Conservation (phyloP, 2,113 vertebrate species). For the Zingel zingel region DNA sequence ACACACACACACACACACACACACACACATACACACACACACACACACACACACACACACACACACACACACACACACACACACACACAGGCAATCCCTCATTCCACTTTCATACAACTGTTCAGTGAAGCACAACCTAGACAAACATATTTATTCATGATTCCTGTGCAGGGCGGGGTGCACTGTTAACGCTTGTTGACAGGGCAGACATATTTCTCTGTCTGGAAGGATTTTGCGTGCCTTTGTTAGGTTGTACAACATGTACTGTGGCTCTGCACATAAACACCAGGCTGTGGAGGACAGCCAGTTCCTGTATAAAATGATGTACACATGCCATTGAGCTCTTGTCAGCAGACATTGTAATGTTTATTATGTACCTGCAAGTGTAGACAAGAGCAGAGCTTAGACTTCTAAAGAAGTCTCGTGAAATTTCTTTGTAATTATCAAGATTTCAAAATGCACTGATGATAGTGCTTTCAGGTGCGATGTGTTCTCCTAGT, state of each 20-base stretch:
- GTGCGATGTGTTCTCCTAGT: neutral
- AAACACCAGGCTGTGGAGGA: slow-evolving; percentile 8
- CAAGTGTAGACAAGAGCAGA: slow-evolving; percentile 24
- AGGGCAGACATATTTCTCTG: slow-evolving; percentile 61
- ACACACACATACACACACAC: neutral
- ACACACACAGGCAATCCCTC: slow-evolving; percentile 37
- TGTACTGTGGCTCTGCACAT: slow-evolving; percentile 29
- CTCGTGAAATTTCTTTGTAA: slow-evolving; percentile 26
- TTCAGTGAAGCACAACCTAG: slow-evolving; percentile 62
- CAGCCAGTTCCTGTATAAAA: slow-evolving; percentile 12
- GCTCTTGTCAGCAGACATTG: slow-evolving; percentile 13
- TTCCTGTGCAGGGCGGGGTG: slow-evolving; percentile 56
- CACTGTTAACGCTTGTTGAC: slow-evolving; percentile 61
- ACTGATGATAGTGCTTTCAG: slow-evolving; percentile 24
- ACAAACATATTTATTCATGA: slow-evolving; percentile 76
- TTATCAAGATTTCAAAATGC: slow-evolving; percentile 31
- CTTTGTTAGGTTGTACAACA: slow-evolving; percentile 38
- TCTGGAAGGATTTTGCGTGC: slow-evolving; percentile 61
- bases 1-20: neutral
- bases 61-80: slow-evolving; percentile 19
- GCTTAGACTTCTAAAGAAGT: slow-evolving; percentile 9
- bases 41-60: slow-evolving; percentile 13
- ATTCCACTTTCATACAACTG: slow-evolving; percentile 49
- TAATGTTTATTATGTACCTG: slow-evolving; percentile 31
- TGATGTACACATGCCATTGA: slow-evolving; percentile 1